Conservation (phyloP, 2,888 invertebrate species). For the Eristalis tenax region DNA sequence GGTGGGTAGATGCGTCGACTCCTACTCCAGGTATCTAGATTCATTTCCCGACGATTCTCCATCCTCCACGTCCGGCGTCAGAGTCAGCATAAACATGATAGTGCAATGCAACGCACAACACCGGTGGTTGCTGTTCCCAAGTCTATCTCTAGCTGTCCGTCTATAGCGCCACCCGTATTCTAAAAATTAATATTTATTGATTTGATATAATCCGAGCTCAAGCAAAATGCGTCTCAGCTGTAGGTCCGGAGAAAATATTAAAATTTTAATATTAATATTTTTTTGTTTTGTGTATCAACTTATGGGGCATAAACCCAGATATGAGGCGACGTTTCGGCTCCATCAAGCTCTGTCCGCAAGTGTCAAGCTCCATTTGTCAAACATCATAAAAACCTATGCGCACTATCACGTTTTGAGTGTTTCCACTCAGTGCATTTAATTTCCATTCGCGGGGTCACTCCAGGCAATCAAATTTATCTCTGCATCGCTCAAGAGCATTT, state of each 20-base stretch:
- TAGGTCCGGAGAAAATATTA: background rate
- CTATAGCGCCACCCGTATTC: no score
- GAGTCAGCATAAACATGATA: no score
- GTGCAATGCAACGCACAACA: no score
- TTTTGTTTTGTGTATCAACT: background rate
- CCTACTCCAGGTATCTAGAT: no score
- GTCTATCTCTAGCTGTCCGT: no score
- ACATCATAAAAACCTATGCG: background rate
- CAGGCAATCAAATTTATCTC: background rate
- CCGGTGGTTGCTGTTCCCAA: no score
- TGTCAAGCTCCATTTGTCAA: background rate
- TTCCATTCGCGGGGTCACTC: background rate
- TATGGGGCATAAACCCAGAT: background rate
- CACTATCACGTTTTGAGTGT: background rate
- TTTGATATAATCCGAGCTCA: background rate
- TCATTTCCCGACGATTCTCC: no score
- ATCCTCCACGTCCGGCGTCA: no score
- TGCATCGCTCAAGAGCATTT: background rate
- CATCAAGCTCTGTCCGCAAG: background rate
- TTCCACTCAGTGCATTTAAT: background rate
- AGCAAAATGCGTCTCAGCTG: background rate
- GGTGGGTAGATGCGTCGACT: no score
- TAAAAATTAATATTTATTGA: no score
- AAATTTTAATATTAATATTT: background rate
- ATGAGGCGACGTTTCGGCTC: background rate